A percentile compares a stretch with the other conserved stretches of the same genome.
phyloP scores from a whole-genome alignment of 2,797 vertebrate species.

The Prunella strophiata region DNA sequence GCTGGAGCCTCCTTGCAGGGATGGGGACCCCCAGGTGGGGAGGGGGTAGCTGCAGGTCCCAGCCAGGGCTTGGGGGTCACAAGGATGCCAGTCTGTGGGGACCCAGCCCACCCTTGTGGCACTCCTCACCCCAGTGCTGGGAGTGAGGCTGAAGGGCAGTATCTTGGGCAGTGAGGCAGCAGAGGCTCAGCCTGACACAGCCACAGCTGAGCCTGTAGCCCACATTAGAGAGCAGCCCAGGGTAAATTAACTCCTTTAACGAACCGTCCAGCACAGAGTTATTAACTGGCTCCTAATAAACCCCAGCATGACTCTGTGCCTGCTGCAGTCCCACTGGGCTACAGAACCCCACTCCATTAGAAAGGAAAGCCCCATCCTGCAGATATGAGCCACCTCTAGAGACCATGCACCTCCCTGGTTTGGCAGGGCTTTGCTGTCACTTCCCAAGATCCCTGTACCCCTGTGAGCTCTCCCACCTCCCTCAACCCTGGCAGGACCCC shows the following conservation, averaged over 20 bases:
- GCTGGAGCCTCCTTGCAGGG: not conserved
- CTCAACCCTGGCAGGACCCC: not conserved
- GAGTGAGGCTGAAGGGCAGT: not conserved
- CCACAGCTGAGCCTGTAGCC: not conserved
- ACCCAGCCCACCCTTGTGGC: not conserved
- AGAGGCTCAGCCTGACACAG: not conserved
- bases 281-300: conserved; percentile 4
- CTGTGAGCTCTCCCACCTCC: fast-evolving
- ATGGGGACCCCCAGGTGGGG: fast-evolving
- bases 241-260: conserved; percentile 35
- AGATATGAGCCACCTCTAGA: not conserved
- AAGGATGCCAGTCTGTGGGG: not conserved
- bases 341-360: not conserved
- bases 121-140: not conserved
- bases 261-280: not conserved
- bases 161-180: not conserved
- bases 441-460: not conserved
- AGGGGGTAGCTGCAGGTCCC: not conserved
- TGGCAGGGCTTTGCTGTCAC: not conserved
- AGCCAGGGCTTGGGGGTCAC: not conserved
- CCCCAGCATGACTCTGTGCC: not conserved
- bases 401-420: not conserved
- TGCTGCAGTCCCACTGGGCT: not conserved
- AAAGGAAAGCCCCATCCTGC: not conserved
- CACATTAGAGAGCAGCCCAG: not conserved